Conservation (phyloP, 2,888 invertebrate species). For the Drosophila anomalata region DNA sequence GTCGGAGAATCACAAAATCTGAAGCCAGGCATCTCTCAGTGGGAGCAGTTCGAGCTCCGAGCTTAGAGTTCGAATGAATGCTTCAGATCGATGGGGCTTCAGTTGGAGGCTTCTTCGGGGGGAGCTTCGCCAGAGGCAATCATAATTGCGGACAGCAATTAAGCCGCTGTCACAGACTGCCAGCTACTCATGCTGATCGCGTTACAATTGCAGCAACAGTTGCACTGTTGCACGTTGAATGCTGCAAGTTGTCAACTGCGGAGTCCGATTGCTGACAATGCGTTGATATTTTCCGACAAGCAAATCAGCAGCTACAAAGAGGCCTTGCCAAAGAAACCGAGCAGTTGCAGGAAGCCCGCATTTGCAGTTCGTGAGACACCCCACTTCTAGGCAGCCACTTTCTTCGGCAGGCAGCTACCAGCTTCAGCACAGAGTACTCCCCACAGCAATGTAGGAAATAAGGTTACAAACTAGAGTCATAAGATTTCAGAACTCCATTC, state of each 20-base stretch:
- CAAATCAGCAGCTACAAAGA: conserved; percentile 61
- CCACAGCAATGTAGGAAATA: conserved; percentile 41
- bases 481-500: conserved; percentile 18
- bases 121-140: conserved; percentile 63
- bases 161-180: conserved; percentile 72
- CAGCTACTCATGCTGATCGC: conserved; percentile 71
- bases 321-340: conserved; percentile 48
- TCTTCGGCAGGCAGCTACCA: conserved; percentile 53
- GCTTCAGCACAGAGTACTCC: conserved; percentile 21
- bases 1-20: conserved; percentile 41
- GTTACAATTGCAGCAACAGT: conserved; percentile 69
- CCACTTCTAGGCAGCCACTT: conserved; percentile 51
- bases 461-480: conserved; percentile 48
- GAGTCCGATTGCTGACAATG: conserved; percentile 72
- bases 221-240: conserved; percentile 45
- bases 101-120: not conserved
- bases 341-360: conserved; percentile 63
- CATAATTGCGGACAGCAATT: conserved; percentile 78
- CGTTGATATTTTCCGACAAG: conserved; percentile 81
- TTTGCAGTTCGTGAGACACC: too few relatives aligned
- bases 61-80: conserved; percentile 54
- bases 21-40: conserved; percentile 48
- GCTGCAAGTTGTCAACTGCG: conserved; percentile 67
- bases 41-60: conserved; percentile 12
- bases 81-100: conserved; percentile 40